Base-by-base conservation (phyloP, 2,797 vertebrate species). In the Cryptoblepharus egeriae region DNA sequence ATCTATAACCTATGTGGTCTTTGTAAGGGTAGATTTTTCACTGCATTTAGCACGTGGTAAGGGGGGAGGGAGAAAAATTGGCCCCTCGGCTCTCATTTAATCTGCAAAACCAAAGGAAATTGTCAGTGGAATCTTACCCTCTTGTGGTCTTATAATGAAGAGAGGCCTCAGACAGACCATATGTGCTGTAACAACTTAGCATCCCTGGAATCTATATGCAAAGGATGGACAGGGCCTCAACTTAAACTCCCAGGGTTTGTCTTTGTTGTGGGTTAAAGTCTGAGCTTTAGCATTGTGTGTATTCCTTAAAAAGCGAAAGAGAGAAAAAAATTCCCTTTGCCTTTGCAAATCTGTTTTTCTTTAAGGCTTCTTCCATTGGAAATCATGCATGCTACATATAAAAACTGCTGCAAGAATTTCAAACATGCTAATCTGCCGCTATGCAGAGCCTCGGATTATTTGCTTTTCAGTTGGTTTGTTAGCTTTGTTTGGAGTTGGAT, bases 281-380 rank as follows among this genome's bases (percentile, higher is more conserved):
- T 87, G 60, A 88, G 42, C 73, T 55, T 88, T 87, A 45, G 64
- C 18, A 32, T 89, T 85, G 57, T 64, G 73, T 73, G 0, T 75
- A 85, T 85, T 82, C 83, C 84, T 78, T 86, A 80, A 37, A 80
- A 85, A 84, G 49, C 2, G 49, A 52, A 16, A 52, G 49, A 52
- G 45, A 49, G 45, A 49, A 4, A 55, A 55, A 3, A 57, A 63
- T 37, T 74, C 86, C 85, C 79, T 85, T 91, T 79, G 79, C 88
- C 87, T 82, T 87, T 22, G 13, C 68, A 90, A 95, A 93, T 82
- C 35, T 87, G 92, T 93, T 95, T 94, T 89, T 92, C 93, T 94
- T 94, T 89, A 92, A 89, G 89, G 79, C 80, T 86, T 88, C 82
- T 87, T 91, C 85, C 85, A 92, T 87, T 80, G 90, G 88, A 90